Conservation (phyloP, 2,113 vertebrate genomes). For the Leptosomus discolor region DNA sequence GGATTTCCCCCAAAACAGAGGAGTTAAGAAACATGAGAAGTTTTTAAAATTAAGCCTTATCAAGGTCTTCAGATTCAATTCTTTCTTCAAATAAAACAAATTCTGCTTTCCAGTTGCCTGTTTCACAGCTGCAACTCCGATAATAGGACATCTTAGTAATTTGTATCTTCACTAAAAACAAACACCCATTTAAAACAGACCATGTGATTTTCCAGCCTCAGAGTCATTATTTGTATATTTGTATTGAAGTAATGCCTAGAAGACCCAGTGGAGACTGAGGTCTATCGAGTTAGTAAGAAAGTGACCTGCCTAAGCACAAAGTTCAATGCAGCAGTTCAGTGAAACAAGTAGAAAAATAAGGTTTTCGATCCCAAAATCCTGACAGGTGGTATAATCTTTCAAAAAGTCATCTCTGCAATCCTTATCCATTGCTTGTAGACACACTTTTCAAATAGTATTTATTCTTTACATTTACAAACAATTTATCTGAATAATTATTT, state of each 20-base stretch:
- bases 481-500: slow-evolving; percentile 30
- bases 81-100: background rate
- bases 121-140: background rate
- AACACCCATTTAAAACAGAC: background rate
- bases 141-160: background rate
- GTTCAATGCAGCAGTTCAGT: background rate
- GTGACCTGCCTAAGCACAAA: background rate
- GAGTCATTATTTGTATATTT: slow-evolving; percentile 20
- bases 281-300: slow-evolving; percentile 28
- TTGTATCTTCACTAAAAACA: slow-evolving; percentile 3
- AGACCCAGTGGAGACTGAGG: background rate
- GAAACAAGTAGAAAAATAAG: background rate
- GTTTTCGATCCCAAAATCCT: background rate
- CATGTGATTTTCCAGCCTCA: background rate
- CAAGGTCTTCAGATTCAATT: background rate
- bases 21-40: background rate
- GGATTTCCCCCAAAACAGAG: background rate
- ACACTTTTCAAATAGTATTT: background rate
- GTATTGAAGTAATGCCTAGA: slow-evolving; percentile 22
- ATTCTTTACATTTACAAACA: slow-evolving; percentile 25
- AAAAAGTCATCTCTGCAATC: background rate
- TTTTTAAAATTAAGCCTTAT: background rate
- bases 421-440: background rate
- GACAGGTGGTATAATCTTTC: background rate
- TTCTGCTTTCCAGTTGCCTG: background rate